A percentile compares a stretch with the other conserved stretches of the same genome.
These are phyloP conservation scores for Chirona hameri DNA, from an alignment of 2,888 invertebrate genomes.

Conservation along the genomic window DNA sequence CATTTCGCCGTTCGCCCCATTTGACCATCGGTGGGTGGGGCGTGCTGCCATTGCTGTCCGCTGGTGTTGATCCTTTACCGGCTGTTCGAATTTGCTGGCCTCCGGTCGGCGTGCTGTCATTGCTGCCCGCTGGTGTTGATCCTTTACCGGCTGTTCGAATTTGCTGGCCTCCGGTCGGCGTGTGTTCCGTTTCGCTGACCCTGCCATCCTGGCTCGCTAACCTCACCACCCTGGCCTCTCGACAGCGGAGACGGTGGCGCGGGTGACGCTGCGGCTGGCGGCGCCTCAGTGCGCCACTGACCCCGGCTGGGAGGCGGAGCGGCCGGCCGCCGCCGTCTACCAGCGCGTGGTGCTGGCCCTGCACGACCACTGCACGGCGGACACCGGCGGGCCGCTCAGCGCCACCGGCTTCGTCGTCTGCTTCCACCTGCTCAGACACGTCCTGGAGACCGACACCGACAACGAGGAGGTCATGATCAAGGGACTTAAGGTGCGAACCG, in stretches of 20 bases:
- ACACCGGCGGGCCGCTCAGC: conserved; percentile 51
- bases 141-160: no score
- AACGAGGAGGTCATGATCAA: conserved; percentile 43
- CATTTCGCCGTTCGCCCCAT: no score
- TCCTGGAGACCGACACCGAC: conserved; percentile 34
- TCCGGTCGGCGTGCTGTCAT: no score
- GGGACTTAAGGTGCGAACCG: conserved; percentile 45
- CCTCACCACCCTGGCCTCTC: no score
- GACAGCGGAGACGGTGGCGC: conserved; percentile 61
- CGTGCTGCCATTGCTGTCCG: no score
- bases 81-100: no score
- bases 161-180: no score
- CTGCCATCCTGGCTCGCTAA: no score
- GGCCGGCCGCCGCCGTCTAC: conserved; percentile 78
- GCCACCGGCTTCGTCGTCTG: conserved; percentile 78
- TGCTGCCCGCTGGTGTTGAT: no score
- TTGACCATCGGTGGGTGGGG: no score
- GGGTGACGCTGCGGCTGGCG: conserved; percentile 67
- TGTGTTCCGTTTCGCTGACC: background rate
- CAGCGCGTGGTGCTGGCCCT: conserved; percentile 52
- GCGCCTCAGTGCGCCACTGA: conserved; percentile 54
- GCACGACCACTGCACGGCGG: background rate
- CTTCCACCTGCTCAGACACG: conserved; percentile 65
- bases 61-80: no score
- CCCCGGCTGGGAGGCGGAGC: conserved; percentile 59